These are phyloP conservation scores for Loriculus beryllinus DNA, from an alignment of 2,797 vertebrate species.

Conservation along the genomic window DNA sequence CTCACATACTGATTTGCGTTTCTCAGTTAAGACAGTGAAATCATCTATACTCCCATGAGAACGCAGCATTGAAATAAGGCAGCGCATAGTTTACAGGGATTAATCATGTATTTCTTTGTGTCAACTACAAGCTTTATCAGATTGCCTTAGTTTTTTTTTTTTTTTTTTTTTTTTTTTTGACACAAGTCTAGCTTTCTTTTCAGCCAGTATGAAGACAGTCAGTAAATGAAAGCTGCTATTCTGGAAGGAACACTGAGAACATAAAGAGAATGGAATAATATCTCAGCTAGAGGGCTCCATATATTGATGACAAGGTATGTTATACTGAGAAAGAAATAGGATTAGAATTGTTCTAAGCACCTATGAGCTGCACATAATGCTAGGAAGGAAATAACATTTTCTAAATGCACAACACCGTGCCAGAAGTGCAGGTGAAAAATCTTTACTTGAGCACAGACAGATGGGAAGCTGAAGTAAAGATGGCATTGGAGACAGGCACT, in stretches of 20 bases:
- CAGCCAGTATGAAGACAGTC: background rate
- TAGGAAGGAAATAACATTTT: slow-evolving; percentile 53
- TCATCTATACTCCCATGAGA: background rate
- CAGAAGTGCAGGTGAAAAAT: slow-evolving; percentile 52
- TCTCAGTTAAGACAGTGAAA: background rate
- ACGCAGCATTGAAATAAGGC: background rate
- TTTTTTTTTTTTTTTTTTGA: background rate
- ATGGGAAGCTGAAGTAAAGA: slow-evolving; percentile 31
- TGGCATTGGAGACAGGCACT: background rate
- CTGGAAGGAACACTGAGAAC: slow-evolving; percentile 4
- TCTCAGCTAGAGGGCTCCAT: slow-evolving; percentile 55
- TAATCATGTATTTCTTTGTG: background rate
- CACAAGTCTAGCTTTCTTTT: background rate
- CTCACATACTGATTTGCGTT: background rate
- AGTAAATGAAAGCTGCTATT: slow-evolving; percentile 42
- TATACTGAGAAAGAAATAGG: slow-evolving; percentile 31
- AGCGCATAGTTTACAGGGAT: background rate
- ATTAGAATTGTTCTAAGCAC: slow-evolving; percentile 59
- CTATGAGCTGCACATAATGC: slow-evolving; percentile 3
- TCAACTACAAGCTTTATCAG: slow-evolving; percentile 13
- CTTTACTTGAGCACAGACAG: slow-evolving; percentile 48
- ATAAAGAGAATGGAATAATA: slow-evolving; percentile 57
- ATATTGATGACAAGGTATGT: slow-evolving; percentile 55
- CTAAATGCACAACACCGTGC: background rate
- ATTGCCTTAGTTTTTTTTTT: background rate